Conservation (phyloP, 2,113 vertebrate genomes). For the Poeciliopsis occidentalis region DNA sequence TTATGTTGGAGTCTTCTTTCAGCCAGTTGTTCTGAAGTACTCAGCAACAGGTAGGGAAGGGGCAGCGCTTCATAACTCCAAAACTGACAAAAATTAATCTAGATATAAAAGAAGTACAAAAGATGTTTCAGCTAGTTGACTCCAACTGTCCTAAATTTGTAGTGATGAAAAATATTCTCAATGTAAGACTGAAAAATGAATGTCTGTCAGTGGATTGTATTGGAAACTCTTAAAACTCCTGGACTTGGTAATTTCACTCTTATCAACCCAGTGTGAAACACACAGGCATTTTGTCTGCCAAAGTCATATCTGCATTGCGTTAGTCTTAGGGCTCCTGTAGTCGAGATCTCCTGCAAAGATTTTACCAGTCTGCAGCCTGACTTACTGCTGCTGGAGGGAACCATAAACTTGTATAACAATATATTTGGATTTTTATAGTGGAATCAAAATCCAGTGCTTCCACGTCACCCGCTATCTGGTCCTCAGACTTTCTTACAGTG, state of each 20-base stretch:
- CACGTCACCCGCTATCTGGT: slow-evolving; percentile 63
- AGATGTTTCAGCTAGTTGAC: background rate
- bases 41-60: background rate
- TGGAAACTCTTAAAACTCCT: background rate
- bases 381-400: slow-evolving; percentile 40
- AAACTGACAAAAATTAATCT: background rate
- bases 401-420: slow-evolving; percentile 38
- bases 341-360: slow-evolving; percentile 30
- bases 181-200: background rate
- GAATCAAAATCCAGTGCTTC: slow-evolving; percentile 54
- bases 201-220: background rate
- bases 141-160: background rate
- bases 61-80: background rate
- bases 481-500: slow-evolving; percentile 70
- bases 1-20: too few relatives aligned
- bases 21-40: background rate
- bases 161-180: too few relatives aligned
- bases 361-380: slow-evolving; percentile 39
- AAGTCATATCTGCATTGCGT: background rate
- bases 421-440: slow-evolving; percentile 60
- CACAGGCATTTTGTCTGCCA: background rate
- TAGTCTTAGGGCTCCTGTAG: slow-evolving; percentile 5
- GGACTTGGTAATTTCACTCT: background rate
- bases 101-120: background rate
- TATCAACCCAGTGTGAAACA: background rate